Evolutionary conservation across 2,888 invertebrate species (phyloP).

Genomic region (Tenthredo mesomela): DNA sequence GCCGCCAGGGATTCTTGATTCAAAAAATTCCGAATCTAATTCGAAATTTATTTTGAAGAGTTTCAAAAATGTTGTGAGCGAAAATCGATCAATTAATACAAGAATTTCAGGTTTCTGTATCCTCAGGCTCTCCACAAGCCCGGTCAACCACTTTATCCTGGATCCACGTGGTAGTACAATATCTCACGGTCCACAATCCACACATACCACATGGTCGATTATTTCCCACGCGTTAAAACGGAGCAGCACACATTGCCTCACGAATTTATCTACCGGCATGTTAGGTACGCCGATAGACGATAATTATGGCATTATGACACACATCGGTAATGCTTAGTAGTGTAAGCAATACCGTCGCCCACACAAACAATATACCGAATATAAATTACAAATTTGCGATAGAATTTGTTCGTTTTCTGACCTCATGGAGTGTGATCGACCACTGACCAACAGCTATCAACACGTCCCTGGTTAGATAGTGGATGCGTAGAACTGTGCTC

Average conservation of each 20-base stretch:
- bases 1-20: neutral
- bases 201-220: neutral
- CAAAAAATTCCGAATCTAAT: neutral
- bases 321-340: neutral
- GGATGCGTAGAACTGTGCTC: neutral
- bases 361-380: neutral
- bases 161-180: neutral
- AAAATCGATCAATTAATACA: neutral
- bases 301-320: neutral
- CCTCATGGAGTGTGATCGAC: neutral
- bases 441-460: neutral
- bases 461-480: neutral
- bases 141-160: neutral
- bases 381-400: neutral
- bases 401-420: neutral
- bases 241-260: neutral
- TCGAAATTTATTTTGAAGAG: neutral
- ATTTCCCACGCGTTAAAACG: neutral
- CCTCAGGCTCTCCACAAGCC: neutral
- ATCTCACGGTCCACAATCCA: neutral
- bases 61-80: neutral
- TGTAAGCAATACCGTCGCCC: neutral
- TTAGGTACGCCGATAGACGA: neutral
- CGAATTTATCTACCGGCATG: neutral
- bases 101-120: neutral